These are phyloP conservation scores for Leptinotarsa undecemlineata DNA, from an alignment of 1,140 invertebrate genomes.

Conservation along the genomic window DNA sequence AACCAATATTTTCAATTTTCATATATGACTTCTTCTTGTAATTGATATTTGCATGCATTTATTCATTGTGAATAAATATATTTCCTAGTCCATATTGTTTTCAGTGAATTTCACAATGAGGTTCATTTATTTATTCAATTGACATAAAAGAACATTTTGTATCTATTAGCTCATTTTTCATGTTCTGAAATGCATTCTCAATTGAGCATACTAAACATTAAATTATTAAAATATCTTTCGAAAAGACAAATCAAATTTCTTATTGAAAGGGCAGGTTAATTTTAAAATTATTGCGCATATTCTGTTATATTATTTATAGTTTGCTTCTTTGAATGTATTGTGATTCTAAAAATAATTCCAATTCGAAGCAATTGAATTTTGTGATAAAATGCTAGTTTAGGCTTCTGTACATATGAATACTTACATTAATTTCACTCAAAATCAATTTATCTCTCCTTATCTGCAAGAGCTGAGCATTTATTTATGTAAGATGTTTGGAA, in stretches of 20 bases:
- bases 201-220: not conserved
- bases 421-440: slow-evolving; percentile 32
- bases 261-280: slow-evolving; percentile 25
- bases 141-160: not conserved
- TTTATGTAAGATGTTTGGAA: slow-evolving; percentile 21
- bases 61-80: too few species aligned
- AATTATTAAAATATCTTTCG: slow-evolving; percentile 17
- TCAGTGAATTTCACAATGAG: too few species aligned
- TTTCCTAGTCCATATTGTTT: too few species aligned
- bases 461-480: slow-evolving; percentile 8
- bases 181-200: slow-evolving; percentile 12
- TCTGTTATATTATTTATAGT: slow-evolving; percentile 43
- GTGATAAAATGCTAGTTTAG: slow-evolving; percentile 47
- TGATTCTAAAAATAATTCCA: slow-evolving; percentile 49
- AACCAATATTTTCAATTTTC: too few species aligned
- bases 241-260: slow-evolving; percentile 45
- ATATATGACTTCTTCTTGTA: too few species aligned
- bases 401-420: slow-evolving; percentile 39
- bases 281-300: slow-evolving; percentile 43
- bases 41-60: too few species aligned
- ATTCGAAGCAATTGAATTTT: slow-evolving; percentile 49
- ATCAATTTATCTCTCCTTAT: slow-evolving; percentile 32
- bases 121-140: not conserved
- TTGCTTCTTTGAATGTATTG: slow-evolving; percentile 48
- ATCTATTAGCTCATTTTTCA: not conserved